Percentiles rank a stretch among this genome's conserved stretches.
phyloP scores from a whole-genome alignment of 2,888 invertebrate genomes.

The Morpho helenor region DNA sequence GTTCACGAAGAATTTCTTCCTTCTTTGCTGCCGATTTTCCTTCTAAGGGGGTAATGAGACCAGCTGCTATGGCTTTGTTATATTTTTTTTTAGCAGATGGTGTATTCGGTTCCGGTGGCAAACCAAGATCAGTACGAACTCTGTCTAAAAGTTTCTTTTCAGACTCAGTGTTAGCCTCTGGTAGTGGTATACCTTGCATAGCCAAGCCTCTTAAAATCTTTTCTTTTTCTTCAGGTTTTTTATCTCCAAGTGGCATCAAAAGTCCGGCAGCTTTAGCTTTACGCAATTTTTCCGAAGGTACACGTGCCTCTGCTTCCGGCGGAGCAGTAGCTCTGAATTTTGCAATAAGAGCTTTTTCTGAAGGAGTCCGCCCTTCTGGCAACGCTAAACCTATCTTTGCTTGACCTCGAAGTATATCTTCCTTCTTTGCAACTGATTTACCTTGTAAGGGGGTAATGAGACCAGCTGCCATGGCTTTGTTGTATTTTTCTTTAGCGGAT shows the following conservation, averaged over 20 bases:
- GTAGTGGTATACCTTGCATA: slow-evolving; percentile 32
- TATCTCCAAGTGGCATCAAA: slow-evolving; percentile 31
- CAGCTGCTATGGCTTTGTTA: slow-evolving; percentile 29
- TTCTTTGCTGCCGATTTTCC: slow-evolving; percentile 33
- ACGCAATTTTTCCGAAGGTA: slow-evolving; percentile 27
- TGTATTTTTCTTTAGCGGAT: slow-evolving; percentile 24
- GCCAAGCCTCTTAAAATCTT: slow-evolving; percentile 32
- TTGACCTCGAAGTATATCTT: slow-evolving; percentile 32
- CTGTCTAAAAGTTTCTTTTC: slow-evolving; percentile 34
- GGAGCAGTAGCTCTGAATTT: slow-evolving; percentile 24
- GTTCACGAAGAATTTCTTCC: slow-evolving; percentile 33
- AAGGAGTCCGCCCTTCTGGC: slow-evolving; percentile 36
- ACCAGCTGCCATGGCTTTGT: slow-evolving; percentile 30
- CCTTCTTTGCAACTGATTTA: slow-evolving; percentile 31
- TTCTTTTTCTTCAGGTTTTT: slow-evolving; percentile 33
- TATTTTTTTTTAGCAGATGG: slow-evolving; percentile 22
- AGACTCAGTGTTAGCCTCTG: slow-evolving; percentile 33
- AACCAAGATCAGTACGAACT: slow-evolving; percentile 32
- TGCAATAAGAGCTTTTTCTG: slow-evolving; percentile 32
- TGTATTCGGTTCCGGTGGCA: slow-evolving; percentile 33
- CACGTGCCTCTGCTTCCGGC: slow-evolving; percentile 21
- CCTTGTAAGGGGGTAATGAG: slow-evolving; percentile 37
- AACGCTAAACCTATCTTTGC: slow-evolving; percentile 32
- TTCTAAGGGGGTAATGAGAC: slow-evolving; percentile 36
- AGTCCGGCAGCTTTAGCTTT: slow-evolving; percentile 27